Evolutionary conservation across 2,888 invertebrate genomes (phyloP).

Genomic region (Drosophila glabriapex): DNA sequence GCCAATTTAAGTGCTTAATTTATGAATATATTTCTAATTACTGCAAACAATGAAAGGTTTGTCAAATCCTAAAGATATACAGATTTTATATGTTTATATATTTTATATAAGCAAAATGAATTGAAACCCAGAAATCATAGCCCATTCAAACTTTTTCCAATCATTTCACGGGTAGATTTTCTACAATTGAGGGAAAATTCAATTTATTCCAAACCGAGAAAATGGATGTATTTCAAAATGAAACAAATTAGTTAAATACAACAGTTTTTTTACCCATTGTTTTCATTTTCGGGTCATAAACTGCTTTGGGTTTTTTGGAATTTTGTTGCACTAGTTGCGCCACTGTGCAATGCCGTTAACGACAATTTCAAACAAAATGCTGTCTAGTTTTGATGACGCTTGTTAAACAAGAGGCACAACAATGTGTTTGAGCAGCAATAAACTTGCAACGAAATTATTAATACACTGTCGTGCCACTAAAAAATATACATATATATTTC

Average conservation of each 20-base stretch:
- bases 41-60: too few species aligned
- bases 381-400: slow-evolving; percentile 49
- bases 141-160: not conserved
- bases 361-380: slow-evolving; percentile 37
- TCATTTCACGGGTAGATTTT: not conserved
- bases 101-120: not conserved
- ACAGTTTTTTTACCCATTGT: not conserved
- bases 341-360: slow-evolving; percentile 17
- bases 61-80: not conserved
- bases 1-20: too few species aligned
- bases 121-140: not conserved
- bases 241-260: not conserved
- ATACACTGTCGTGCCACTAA: slow-evolving; percentile 24
- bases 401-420: slow-evolving; percentile 35
- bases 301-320: not conserved
- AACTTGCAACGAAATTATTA: not conserved
- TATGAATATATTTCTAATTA: not conserved
- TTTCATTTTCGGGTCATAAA: not conserved
- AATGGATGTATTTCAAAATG: not conserved
- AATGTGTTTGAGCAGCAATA: not conserved
- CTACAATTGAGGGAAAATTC: not conserved
- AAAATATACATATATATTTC: not conserved
- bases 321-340: not conserved
- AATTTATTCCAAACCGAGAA: not conserved
- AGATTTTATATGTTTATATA: not conserved